A percentile compares a stretch with the other conserved stretches of the same genome.
phyloP scores from a whole-genome alignment of 2,113 vertebrate genomes.

The Shinisaurus crocodilurus region DNA sequence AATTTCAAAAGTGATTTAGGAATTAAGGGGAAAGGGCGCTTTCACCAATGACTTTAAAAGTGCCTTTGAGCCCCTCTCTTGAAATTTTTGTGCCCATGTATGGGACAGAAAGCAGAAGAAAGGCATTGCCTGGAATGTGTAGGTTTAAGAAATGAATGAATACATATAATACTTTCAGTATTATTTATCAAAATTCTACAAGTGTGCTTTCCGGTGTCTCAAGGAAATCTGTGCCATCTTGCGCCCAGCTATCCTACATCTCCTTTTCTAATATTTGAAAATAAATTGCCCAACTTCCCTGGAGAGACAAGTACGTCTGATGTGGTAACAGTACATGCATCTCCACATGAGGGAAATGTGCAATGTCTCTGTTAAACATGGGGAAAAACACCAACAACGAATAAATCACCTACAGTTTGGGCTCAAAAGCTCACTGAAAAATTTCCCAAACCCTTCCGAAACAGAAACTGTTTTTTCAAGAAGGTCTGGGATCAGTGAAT shows the following conservation, averaged over 20 bases:
- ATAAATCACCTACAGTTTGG: not conserved
- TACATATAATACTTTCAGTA: not conserved
- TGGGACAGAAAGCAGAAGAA: not conserved
- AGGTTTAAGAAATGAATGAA: not conserved
- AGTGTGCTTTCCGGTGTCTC: not conserved
- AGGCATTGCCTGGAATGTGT: not conserved
- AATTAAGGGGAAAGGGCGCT: not conserved
- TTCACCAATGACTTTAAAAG: not conserved
- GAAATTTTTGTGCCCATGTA: not conserved
- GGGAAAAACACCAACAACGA: not conserved
- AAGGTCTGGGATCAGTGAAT: not conserved
- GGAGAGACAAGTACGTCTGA: not conserved
- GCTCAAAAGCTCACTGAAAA: not conserved
- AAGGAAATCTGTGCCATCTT: not conserved
- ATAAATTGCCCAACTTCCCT: not conserved
- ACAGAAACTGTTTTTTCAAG: not conserved
- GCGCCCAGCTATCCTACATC: not conserved
- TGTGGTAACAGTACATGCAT: not conserved
- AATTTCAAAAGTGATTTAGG: constrained; percentile 35
- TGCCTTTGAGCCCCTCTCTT: not conserved
- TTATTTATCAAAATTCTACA: not conserved
- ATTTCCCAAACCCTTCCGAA: not conserved
- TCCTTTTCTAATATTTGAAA: not conserved
- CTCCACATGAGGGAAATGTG: not conserved
- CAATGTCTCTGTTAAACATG: not conserved